These are phyloP conservation scores for Solenodon paradoxus DNA, from an alignment of 2,113 vertebrate species.

Conservation along the genomic window DNA sequence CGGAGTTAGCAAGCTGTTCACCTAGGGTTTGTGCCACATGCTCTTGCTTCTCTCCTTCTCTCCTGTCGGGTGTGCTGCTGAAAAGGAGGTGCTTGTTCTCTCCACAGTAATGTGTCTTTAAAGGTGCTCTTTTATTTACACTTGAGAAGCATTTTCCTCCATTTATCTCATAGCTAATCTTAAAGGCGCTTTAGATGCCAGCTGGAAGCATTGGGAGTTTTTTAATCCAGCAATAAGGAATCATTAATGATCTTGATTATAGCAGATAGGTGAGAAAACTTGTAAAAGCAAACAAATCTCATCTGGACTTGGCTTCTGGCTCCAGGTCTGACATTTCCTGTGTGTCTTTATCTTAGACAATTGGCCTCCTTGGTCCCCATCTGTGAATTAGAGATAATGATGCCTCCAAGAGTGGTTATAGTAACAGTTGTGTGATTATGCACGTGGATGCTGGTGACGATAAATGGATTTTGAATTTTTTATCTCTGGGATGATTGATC, in stretches of 20 bases:
- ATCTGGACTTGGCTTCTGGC: not conserved
- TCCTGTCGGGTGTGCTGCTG: not conserved
- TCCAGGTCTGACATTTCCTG: not conserved
- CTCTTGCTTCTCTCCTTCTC: not conserved
- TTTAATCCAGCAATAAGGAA: not conserved
- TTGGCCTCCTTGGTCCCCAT: not conserved
- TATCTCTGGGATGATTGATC: not conserved
- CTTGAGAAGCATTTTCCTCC: slow-evolving; percentile 25
- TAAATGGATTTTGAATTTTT: not conserved
- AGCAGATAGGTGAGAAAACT: not conserved
- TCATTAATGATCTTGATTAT: not conserved
- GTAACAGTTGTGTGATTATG: not conserved
- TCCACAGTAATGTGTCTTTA: not conserved
- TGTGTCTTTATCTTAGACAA: not conserved
- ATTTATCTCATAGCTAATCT: not conserved
- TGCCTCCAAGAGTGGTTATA: not conserved
- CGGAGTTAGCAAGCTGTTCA: not conserved
- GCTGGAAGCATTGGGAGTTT: not conserved
- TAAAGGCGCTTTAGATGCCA: not conserved
- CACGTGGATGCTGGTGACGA: not conserved
- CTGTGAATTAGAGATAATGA: not conserved
- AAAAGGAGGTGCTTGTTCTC: slow-evolving; percentile 5
- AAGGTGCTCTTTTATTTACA: not conserved
- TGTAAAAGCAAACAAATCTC: not conserved
- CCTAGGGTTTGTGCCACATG: not conserved